phyloP scores from a whole-genome alignment of 2,888 invertebrate species.

The Chaetogeoica ovagalla region DNA sequence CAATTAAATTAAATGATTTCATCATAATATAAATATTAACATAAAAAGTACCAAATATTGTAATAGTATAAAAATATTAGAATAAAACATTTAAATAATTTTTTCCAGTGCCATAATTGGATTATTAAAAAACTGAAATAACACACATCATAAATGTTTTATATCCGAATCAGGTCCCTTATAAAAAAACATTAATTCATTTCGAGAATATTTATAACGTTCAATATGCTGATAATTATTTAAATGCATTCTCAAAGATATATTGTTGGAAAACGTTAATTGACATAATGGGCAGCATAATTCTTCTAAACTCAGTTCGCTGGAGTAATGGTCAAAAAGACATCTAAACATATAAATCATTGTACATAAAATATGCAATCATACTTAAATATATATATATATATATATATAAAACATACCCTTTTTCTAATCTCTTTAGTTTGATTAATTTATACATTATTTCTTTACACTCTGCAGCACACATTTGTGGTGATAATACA shows the following conservation, averaged over 20 bases:
- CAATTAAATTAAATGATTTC: too few species aligned
- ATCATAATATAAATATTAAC: too few species aligned
- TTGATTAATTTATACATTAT: constrained; percentile 25
- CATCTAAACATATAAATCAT: constrained; percentile 22
- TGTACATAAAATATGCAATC: not conserved
- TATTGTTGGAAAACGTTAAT: not conserved
- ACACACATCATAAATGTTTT: constrained; percentile 24
- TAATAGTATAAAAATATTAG: too few species aligned
- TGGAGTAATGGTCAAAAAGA: not conserved
- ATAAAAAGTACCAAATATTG: too few species aligned
- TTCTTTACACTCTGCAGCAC: constrained; percentile 17
- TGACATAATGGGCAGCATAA: constrained; percentile 32
- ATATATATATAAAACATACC: not conserved
- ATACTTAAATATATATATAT: too few species aligned
- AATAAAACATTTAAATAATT: too few species aligned
- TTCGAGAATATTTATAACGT: constrained; percentile 23
- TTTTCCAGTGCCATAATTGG: too few species aligned
- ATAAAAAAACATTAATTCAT: constrained; percentile 14
- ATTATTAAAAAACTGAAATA: not conserved
- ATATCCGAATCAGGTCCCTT: constrained; percentile 17
- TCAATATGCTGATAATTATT: constrained; percentile 28
- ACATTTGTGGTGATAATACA: not conserved
- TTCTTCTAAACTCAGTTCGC: constrained; percentile 2
- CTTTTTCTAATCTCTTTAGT: constrained; percentile 38
- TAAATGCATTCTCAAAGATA: constrained; percentile 27